Conservation (phyloP, 2,797 vertebrate species). For the Crenichthys baileyi region DNA sequence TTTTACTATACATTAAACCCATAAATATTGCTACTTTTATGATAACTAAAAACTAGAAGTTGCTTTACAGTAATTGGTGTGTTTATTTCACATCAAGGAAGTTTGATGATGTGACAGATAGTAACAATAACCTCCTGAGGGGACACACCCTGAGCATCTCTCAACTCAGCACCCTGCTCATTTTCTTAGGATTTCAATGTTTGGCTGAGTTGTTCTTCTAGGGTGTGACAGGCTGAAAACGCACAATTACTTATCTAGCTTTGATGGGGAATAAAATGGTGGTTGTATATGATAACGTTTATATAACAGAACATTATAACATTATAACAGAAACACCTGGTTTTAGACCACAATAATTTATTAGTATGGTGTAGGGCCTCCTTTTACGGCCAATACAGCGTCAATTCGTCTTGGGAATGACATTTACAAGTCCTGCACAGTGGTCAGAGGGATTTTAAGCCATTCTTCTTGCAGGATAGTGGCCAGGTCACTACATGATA, state of each 20-base stretch:
- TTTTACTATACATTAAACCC: background rate
- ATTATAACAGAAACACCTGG: no score
- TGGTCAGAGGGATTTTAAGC: no score
- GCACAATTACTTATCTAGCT: background rate
- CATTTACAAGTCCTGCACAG: no score
- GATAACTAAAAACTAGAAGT: background rate
- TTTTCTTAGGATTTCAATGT: constrained; percentile 3
- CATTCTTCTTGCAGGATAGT: no score
- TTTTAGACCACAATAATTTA: no score
- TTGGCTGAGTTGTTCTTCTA: background rate
- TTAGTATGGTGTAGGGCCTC: no score
- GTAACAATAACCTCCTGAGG: background rate
- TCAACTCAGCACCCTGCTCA: background rate
- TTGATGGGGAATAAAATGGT: background rate
- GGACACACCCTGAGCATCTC: background rate
- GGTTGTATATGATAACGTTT: background rate
- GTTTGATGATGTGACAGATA: background rate
- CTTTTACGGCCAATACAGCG: no score
- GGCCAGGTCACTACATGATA: no score
- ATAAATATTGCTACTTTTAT: background rate
- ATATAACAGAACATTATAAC: no score
- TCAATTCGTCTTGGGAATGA: no score
- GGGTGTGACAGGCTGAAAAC: background rate
- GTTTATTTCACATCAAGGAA: background rate
- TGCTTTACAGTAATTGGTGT: background rate